Percentiles rank a stretch among this genome's conserved stretches.
Evolutionary conservation across 2,797 vertebrate genomes (phyloP).

Genomic region (Avahi laniger): DNA sequence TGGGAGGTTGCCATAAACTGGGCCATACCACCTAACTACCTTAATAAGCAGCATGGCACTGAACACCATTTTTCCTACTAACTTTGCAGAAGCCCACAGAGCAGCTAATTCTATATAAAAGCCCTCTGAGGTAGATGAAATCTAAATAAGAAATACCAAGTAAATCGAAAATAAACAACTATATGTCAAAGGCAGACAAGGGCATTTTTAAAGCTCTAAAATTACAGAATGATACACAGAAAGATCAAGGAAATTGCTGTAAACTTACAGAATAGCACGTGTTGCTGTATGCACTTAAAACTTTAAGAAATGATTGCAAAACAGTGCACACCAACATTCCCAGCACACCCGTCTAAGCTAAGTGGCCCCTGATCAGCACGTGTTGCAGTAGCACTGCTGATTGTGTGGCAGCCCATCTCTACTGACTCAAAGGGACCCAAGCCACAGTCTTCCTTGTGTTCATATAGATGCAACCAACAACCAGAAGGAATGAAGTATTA

Average conservation of each 20-base stretch:
- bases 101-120: neutral
- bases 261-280: neutral
- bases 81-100: neutral
- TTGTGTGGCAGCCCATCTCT: neutral
- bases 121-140: neutral
- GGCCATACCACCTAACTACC: constrained; percentile 10
- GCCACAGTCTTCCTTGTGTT: neutral
- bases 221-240: neutral
- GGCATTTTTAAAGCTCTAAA: neutral
- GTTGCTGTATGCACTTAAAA: neutral
- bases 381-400: rapidly evolving
- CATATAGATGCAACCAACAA: neutral
- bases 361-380: neutral
- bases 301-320: neutral
- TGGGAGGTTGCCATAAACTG: neutral
- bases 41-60: neutral
- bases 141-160: neutral
- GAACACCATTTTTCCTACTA: neutral
- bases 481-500: neutral
- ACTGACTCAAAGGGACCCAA: neutral
- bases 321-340: rapidly evolving
- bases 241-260: neutral
- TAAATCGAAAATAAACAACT: neutral
- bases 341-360: rapidly evolving
- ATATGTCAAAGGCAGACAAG: neutral